phyloP scores from a whole-genome alignment of 1,140 invertebrate genomes.

The Probaryconus sp. region DNA sequence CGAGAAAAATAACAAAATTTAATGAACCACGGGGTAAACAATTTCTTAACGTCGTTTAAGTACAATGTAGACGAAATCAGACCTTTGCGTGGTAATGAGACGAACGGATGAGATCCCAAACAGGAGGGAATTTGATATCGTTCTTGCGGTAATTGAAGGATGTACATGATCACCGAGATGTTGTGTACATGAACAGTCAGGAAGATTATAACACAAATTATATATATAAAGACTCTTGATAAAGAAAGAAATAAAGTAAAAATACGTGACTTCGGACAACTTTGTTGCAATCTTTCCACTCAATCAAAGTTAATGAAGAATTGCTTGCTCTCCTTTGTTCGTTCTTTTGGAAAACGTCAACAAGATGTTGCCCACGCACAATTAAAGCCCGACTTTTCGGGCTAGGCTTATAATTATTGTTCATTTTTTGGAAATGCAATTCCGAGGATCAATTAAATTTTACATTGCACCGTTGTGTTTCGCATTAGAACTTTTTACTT shows the following conservation, averaged over 20 bases:
- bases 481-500: too few relatives aligned
- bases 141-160: slow-evolving; percentile 54
- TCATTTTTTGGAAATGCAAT: slow-evolving; percentile 13
- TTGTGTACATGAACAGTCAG: slow-evolving; percentile 48
- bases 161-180: slow-evolving; percentile 41
- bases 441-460: too few relatives aligned
- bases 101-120: slow-evolving; percentile 29
- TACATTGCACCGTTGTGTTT: too few relatives aligned
- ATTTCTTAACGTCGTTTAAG: slow-evolving; percentile 39
- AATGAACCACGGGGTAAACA: slow-evolving; percentile 35
- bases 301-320: slow-evolving; percentile 49
- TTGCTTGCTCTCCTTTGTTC: background rate
- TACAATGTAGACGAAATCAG: slow-evolving; percentile 44
- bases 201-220: slow-evolving; percentile 48
- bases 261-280: slow-evolving; percentile 29
- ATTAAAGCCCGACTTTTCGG: slow-evolving; percentile 3
- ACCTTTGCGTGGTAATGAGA: slow-evolving; percentile 31
- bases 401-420: slow-evolving; percentile 11
- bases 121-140: slow-evolving; percentile 53
- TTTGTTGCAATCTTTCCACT: slow-evolving; percentile 48
- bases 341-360: slow-evolving; percentile 24
- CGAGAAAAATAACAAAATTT: slow-evolving; percentile 24
- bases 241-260: slow-evolving; percentile 43
- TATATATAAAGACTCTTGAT: slow-evolving; percentile 21
- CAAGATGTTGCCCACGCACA: slow-evolving; percentile 15